Percentiles rank a stretch among this genome's conserved stretches.
phyloP scores from a whole-genome alignment of 2,888 invertebrate species.

The Melieria crassipennis region DNA sequence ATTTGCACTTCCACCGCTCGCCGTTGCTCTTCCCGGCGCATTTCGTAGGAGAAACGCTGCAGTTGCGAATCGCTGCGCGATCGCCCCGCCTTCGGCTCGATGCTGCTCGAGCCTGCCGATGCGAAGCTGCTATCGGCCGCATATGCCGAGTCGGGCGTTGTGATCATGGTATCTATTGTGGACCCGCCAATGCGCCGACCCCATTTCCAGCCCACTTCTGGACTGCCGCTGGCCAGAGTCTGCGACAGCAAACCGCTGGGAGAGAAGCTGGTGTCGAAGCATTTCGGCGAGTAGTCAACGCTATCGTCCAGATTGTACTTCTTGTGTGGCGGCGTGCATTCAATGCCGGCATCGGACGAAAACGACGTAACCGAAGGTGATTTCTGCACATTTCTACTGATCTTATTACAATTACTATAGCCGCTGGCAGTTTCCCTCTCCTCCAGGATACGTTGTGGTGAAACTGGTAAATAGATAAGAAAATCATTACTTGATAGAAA shows the following conservation, averaged over 20 bases:
- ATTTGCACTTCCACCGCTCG: conserved; percentile 50
- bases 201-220: conserved; percentile 62
- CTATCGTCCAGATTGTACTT: conserved; percentile 55
- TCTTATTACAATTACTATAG: neutral
- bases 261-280: conserved; percentile 52
- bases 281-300: conserved; percentile 53
- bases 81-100: conserved; percentile 29
- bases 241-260: conserved; percentile 57
- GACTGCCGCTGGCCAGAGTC: conserved; percentile 57
- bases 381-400: neutral
- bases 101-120: conserved; percentile 47
- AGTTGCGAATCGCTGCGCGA: conserved; percentile 29
- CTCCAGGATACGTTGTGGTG: conserved; percentile 48
- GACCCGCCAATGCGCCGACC: conserved; percentile 37
- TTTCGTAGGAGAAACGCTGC: conserved; percentile 40
- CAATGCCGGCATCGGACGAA: conserved; percentile 44
- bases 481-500: no score
- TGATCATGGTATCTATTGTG: conserved; percentile 29
- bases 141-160: conserved; percentile 44
- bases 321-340: conserved; percentile 57
- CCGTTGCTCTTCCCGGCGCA: conserved; percentile 47
- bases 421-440: conserved; percentile 25
- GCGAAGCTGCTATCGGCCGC: conserved; percentile 52
- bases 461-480: conserved; percentile 45
- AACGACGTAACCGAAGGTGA: conserved; percentile 40